Base-by-base conservation (phyloP, 2,113 vertebrate genomes). In the Hydrochoerus hydrochaeris region DNA sequence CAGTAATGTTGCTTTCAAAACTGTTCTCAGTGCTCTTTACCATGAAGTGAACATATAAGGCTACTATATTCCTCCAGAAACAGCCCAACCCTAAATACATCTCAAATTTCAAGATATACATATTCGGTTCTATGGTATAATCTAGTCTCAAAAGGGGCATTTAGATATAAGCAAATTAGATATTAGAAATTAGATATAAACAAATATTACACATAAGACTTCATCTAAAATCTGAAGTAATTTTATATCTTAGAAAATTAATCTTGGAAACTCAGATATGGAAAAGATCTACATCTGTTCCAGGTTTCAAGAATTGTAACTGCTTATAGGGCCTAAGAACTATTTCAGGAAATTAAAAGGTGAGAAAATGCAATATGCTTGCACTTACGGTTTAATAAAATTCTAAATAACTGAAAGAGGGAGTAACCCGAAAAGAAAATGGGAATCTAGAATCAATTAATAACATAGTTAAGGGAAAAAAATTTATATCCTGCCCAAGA, bases 301-400 rank as follows among this genome's bases (percentile, higher is more conserved):
- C 57, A 84, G 44, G n/a, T 71, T 81, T 94, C 91, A 77, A 95
- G 22, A 82, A 95, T 4, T 49, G 20, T 69, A 87, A 77, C 77
- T n/a, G 67, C 85, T 84, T 75, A 92, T 30, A 52, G 26, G 10
- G 44, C 12, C 28, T 32, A n/a, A 96, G 22, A 32, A 86, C 11
- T 73, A 95, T 49, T 60, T 90, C 81, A 89, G 54, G 24, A 57
- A 91, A 90, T 73, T 75, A 91, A 91, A 91, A 85, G 38, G 17
- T 91, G 60, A 65, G 35, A 95, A 46, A 84, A 85, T 35, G 52
- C 90, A 92, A 88, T 4, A n/a, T 32, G 32, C 28, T 46, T 85
- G 82, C 17, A 94, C 81, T 46, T 87, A 69, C 83, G 82, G 32
- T 87, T 97, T 94, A 75, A 81, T 60, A 95, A 89, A 94, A 96